Evolutionary conservation across 2,797 vertebrate genomes (phyloP).

Genomic region (Lepilemur ruficaudatus): DNA sequence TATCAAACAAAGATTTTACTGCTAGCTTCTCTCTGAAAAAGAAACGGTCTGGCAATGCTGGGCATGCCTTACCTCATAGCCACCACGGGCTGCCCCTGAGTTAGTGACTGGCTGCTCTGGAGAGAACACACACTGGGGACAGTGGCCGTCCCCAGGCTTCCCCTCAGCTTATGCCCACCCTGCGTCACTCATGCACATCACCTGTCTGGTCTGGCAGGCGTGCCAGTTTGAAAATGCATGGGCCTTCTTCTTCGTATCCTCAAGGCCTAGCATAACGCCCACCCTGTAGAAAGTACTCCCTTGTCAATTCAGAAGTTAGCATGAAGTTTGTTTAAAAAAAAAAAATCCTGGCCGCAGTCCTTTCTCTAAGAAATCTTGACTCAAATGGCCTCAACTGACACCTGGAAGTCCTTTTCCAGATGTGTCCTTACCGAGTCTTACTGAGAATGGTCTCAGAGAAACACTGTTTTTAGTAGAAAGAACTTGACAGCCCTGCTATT

Average conservation of each 20-base stretch:
- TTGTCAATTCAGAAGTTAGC: not conserved
- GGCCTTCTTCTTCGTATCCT: not conserved
- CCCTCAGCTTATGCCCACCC: not conserved
- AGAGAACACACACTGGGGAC: not conserved
- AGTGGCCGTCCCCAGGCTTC: not conserved
- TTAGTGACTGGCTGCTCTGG: not conserved
- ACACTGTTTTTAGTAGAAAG: not conserved
- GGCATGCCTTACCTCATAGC: not conserved
- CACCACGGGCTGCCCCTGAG: not conserved
- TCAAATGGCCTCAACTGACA: not conserved
- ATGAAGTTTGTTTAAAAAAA: not conserved
- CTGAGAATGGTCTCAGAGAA: not conserved
- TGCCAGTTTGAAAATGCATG: accelerated
- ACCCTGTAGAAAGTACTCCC: not conserved
- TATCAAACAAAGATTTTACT: not conserved
- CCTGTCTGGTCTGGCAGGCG: not conserved
- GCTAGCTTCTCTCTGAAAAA: not conserved
- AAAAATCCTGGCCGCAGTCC: not conserved
- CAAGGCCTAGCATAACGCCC: not conserved
- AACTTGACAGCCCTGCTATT: not conserved
- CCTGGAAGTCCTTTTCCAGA: not conserved
- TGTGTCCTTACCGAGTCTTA: not conserved
- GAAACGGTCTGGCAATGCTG: not conserved
- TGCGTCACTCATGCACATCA: not conserved
- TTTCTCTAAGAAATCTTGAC: not conserved